Percentiles rank a stretch among this genome's conserved stretches.
Conservation (phyloP, 2,113 vertebrate species). For the Poecilia latipinna region DNA sequence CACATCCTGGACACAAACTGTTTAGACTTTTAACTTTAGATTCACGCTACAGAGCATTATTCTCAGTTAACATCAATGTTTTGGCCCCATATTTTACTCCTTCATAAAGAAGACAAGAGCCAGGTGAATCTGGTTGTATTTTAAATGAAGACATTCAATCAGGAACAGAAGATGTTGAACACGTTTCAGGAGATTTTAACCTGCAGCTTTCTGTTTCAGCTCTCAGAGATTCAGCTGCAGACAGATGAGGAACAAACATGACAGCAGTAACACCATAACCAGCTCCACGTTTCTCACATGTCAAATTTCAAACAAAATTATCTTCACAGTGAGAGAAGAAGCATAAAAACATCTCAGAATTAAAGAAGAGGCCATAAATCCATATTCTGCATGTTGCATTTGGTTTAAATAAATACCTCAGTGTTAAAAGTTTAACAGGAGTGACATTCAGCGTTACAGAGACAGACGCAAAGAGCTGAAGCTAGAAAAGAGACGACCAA, state of each 20-base stretch:
- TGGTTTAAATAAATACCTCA: constrained; percentile 22
- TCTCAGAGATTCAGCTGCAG: background rate
- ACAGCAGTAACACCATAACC: background rate
- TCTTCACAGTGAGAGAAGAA: constrained; percentile 15
- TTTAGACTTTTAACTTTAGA: too few relatives aligned
- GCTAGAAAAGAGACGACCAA: background rate
- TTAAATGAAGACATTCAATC: background rate
- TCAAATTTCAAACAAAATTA: background rate
- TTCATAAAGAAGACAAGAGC: background rate
- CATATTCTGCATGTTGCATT: background rate
- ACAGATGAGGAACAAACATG: background rate
- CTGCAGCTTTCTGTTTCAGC: background rate
- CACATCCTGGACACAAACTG: too few relatives aligned
- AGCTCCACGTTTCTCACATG: background rate
- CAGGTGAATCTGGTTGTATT: constrained; percentile 1
- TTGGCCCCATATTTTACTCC: background rate
- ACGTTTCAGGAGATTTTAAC: background rate
- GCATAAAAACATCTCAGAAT: constrained; percentile 28
- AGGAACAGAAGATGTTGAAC: background rate
- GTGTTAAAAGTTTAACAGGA: background rate
- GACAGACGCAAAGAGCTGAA: constrained; percentile 2
- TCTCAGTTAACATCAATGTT: too few relatives aligned
- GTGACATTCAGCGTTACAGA: constrained; percentile 1
- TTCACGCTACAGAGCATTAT: too few relatives aligned
- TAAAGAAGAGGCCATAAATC: background rate